A percentile compares a stretch with the other conserved stretches of the same genome.
These are phyloP conservation scores for Euschistus heros DNA, from an alignment of 1,140 invertebrate species.

Conservation along the genomic window DNA sequence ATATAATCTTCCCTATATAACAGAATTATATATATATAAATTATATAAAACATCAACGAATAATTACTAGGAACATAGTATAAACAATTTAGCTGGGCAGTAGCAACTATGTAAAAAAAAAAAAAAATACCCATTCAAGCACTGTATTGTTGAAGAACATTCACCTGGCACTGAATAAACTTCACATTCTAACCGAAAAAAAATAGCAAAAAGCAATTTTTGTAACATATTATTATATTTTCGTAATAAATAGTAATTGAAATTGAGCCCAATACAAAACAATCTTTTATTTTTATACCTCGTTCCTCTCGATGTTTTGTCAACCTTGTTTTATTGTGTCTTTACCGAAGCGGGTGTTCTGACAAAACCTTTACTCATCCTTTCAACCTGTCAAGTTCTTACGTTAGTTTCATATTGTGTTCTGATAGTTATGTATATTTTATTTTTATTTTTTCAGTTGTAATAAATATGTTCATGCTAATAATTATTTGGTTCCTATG, in stretches of 20 bases:
- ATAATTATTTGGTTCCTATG: too few species aligned
- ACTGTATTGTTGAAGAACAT: conserved; percentile 20
- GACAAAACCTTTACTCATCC: too few species aligned
- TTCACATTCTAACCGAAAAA: conserved; percentile 24
- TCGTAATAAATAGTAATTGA: conserved; percentile 29
- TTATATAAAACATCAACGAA: conserved; percentile 14
- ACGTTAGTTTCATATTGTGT: too few species aligned
- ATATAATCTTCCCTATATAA: conserved; percentile 24
- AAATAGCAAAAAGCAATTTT: conserved; percentile 27
- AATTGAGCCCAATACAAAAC: conserved; percentile 17
- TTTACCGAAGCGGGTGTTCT: too few species aligned
- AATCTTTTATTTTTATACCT: too few species aligned
- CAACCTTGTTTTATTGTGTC: too few species aligned
- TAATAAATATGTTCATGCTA: too few species aligned
- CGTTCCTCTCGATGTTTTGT: too few species aligned
- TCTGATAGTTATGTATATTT: too few species aligned
- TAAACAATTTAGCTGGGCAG: conserved; percentile 20
- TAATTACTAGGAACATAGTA: conserved; percentile 16
- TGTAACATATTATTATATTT: conserved; percentile 31
- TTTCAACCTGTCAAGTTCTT: too few species aligned
- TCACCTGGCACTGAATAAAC: conserved; percentile 23
- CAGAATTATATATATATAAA: conserved; percentile 16
- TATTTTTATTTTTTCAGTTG: too few species aligned
- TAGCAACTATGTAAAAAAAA: conserved; percentile 18
- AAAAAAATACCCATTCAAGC: conserved; percentile 10